Conservation (phyloP, 2,113 vertebrate genomes). For the Halcyon senegalensis region DNA sequence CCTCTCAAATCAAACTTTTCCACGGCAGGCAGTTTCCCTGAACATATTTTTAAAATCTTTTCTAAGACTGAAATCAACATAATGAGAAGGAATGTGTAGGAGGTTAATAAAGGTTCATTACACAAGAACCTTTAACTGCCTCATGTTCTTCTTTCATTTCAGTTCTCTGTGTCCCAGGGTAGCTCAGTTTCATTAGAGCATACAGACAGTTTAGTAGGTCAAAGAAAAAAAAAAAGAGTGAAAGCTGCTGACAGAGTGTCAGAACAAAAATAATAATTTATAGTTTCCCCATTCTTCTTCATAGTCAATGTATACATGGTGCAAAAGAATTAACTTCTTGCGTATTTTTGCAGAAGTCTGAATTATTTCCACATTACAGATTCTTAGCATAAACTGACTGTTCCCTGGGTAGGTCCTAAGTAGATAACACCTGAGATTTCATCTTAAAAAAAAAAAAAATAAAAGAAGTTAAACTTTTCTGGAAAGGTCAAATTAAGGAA, state of each 20-base stretch:
- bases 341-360: background rate
- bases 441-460: background rate
- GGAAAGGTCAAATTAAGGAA: background rate
- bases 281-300: background rate
- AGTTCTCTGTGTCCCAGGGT: background rate
- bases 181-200: background rate
- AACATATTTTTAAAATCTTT: background rate
- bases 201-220: background rate
- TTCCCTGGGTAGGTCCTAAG: background rate
- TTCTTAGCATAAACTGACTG: background rate
- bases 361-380: background rate
- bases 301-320: background rate
- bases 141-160: background rate
- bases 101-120: constrained; percentile 30
- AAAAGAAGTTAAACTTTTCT: background rate
- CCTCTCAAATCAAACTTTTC: background rate
- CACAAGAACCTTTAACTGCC: background rate
- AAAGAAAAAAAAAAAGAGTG: background rate
- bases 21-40: background rate
- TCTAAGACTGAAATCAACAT: background rate
- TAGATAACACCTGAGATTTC: background rate
- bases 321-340: background rate
- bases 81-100: background rate
- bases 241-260: background rate
- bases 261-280: background rate